Percentiles rank a stretch among this genome's conserved stretches.
phyloP scores from a whole-genome alignment of 1,140 invertebrate species.

The Octopus sinensis region DNA sequence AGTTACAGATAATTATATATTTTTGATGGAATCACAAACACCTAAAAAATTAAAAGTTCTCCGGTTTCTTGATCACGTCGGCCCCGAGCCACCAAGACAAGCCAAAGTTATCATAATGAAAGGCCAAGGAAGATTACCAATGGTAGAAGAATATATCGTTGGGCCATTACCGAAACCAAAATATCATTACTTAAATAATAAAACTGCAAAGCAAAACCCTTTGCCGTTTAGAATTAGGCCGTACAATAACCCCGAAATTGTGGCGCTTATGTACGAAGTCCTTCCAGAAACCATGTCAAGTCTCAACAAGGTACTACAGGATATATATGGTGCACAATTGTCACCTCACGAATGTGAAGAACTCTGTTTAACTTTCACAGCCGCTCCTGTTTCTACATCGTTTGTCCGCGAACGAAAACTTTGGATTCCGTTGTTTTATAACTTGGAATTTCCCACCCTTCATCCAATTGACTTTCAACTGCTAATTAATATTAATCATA shows the following conservation, averaged over 20 bases:
- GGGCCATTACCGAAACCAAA: constrained; percentile 25
- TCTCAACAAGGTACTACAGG: constrained; percentile 14
- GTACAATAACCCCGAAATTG: constrained; percentile 12
- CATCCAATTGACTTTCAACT: constrained; percentile 24
- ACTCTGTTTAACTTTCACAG: constrained; percentile 5
- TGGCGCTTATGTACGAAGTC: neutral
- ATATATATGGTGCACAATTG: constrained; percentile 20
- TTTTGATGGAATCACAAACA: neutral
- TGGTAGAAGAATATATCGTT: constrained; percentile 27
- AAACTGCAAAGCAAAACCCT: constrained; percentile 10
- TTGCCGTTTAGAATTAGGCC: constrained; percentile 18
- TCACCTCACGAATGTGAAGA: constrained; percentile 16
- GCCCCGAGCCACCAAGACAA: constrained; percentile 16
- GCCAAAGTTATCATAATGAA: constrained; percentile 27
- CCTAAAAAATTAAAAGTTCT: constrained; percentile 7
- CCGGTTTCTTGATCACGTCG: neutral
- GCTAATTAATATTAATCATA: constrained; percentile 12
- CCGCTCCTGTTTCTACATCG: constrained; percentile 1
- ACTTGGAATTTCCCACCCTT: constrained; percentile 17
- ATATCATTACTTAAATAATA: constrained; percentile 14
- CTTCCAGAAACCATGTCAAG: neutral
- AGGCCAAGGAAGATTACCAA: constrained; percentile 15
- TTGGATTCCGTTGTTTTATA: constrained; percentile 13
- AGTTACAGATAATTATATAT: constrained; percentile 4
- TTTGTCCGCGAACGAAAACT: constrained; percentile 12